phyloP scores from a whole-genome alignment of 2,113 vertebrate genomes.

The Stegostoma tigrinum region DNA sequence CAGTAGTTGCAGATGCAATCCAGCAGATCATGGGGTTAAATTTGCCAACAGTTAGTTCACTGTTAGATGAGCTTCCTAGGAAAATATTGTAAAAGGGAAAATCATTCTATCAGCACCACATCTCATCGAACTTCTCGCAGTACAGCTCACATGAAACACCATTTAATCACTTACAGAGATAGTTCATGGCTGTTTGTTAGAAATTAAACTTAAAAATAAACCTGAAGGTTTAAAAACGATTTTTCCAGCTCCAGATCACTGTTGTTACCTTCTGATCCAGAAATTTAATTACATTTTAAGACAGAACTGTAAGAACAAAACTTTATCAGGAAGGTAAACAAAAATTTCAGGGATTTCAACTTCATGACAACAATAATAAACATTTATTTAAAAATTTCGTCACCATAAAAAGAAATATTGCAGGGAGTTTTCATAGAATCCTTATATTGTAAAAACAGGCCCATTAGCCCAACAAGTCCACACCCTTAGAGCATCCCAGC shows the following conservation, averaged over 20 bases:
- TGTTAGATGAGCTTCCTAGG: neutral
- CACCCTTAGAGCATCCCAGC: too few relatives aligned
- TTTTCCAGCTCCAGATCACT: neutral
- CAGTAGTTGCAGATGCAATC: neutral
- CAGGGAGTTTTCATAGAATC: neutral
- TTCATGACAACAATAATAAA: neutral
- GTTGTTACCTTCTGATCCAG: neutral
- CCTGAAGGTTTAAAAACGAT: neutral
- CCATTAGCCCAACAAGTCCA: too few relatives aligned
- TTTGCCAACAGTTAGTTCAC: neutral
- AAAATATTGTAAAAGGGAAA: neutral
- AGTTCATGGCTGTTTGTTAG: neutral
- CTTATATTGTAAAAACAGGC: too few relatives aligned
- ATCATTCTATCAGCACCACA: neutral
- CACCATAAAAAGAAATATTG: neutral
- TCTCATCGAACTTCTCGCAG: neutral
- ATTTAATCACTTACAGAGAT: neutral
- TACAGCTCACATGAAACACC: neutral
- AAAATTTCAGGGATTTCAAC: neutral
- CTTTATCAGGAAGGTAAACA: neutral
- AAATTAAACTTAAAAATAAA: conserved; percentile 18
- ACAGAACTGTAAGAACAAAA: neutral
- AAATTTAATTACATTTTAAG: neutral
- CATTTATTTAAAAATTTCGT: neutral
- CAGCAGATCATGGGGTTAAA: neutral